Conservation (phyloP, 2,113 vertebrate species). For the Coreoperca whiteheadi region DNA sequence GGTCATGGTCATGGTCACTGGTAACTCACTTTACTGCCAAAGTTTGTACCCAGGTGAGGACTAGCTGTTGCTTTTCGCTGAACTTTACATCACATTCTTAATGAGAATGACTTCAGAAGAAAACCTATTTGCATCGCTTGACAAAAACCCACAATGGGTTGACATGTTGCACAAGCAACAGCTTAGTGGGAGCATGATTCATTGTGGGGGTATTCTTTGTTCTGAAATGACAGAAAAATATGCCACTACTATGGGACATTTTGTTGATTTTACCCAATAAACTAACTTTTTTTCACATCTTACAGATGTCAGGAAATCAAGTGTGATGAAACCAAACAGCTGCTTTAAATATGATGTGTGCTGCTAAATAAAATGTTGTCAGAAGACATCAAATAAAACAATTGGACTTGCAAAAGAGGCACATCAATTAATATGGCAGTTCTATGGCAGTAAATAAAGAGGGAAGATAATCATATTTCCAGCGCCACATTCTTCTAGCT, state of each 20-base stretch:
- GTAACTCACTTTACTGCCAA: constrained; percentile 68
- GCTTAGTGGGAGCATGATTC: constrained; percentile 43
- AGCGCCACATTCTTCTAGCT: constrained; percentile 55
- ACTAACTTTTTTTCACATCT: constrained; percentile 11
- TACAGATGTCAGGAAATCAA: constrained; percentile 56
- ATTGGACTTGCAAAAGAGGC: constrained; percentile 40
- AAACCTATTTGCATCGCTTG: constrained; percentile 49
- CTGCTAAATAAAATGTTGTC: constrained; percentile 16
- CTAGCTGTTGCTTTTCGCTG: constrained; percentile 54
- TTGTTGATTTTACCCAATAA: constrained; percentile 31
- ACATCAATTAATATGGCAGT: constrained; percentile 45
- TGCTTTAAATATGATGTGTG: constrained; percentile 44
- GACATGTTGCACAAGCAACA: constrained; percentile 48
- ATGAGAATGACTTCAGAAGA: constrained; percentile 44
- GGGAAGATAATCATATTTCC: constrained; percentile 57
- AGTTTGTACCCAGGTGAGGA: constrained; percentile 70
- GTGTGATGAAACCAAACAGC: constrained; percentile 65
- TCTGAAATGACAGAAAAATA: constrained; percentile 43
- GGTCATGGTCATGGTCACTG: constrained; percentile 46
- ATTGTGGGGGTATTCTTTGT: constrained; percentile 43
- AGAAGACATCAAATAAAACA: constrained; percentile 40
- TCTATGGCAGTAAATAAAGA: constrained; percentile 49
- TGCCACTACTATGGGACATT: constrained; percentile 26
- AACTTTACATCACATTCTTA: constrained; percentile 56
- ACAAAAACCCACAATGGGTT: constrained; percentile 40